Conservation (phyloP, 2,888 invertebrate species). For the Automeris io region DNA sequence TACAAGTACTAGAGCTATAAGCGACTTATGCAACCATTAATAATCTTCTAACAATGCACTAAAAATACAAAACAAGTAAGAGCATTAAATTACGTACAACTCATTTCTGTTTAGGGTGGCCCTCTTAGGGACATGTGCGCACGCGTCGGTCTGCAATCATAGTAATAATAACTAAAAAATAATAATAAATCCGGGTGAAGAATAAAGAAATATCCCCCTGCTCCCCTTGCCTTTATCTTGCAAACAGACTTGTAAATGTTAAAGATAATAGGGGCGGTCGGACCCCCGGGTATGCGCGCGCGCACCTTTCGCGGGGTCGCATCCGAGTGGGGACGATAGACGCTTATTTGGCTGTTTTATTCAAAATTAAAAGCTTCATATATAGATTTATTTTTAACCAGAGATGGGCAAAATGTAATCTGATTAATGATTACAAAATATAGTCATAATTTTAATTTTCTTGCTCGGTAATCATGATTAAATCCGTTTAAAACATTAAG, state of each 20-base stretch:
- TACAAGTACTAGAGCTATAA: constrained; percentile 11
- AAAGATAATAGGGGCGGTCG: constrained; percentile 74
- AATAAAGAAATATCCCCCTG: constrained; percentile 75
- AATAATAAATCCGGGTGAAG: constrained; percentile 77
- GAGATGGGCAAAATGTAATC: too few relatives aligned
- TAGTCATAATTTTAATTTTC: too few relatives aligned
- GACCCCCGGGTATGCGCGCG: constrained; percentile 47
- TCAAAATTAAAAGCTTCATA: constrained; percentile 62
- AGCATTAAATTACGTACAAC: constrained; percentile 50
- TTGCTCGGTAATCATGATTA: too few relatives aligned
- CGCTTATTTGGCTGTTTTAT: constrained; percentile 63
- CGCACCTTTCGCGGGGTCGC: constrained; percentile 70
- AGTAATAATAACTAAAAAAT: constrained; percentile 77
- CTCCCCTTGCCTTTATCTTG: constrained; percentile 75
- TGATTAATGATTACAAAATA: too few relatives aligned
- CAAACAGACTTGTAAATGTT: constrained; percentile 73
- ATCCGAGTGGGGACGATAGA: constrained; percentile 36
- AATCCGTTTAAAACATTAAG: too few relatives aligned
- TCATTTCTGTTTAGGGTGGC: constrained; percentile 47
- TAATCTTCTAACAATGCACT: constrained; percentile 62
- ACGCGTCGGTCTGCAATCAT: constrained; percentile 67
- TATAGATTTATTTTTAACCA: too few relatives aligned
- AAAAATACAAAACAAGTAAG: constrained; percentile 58
- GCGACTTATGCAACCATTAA: constrained; percentile 59
- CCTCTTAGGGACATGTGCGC: constrained; percentile 69